phyloP scores from a whole-genome alignment of 2,113 vertebrate genomes.

The Microtus oregoni region DNA sequence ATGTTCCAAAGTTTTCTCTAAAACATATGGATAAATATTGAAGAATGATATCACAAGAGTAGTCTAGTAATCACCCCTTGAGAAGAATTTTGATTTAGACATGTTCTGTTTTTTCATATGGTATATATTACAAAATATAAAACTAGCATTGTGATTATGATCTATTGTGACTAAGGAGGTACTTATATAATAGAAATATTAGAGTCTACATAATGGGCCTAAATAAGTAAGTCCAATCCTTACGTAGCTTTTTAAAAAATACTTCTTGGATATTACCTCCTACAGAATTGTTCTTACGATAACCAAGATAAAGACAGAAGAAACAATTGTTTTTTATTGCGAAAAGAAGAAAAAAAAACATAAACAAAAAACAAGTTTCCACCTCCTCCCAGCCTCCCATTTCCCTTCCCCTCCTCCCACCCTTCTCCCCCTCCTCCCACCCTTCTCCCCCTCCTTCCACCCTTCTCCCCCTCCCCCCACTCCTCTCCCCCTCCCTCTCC shows the following conservation, averaged over 20 bases:
- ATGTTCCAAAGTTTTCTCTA: constrained; percentile 49
- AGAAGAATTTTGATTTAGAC: constrained; percentile 61
- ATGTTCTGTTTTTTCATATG: constrained; percentile 59
- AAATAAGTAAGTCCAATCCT: not conserved
- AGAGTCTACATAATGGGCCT: not conserved
- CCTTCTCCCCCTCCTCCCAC: no score
- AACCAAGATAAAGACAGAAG: not conserved
- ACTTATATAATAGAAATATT: constrained; percentile 52
- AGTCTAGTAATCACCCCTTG: constrained; percentile 37
- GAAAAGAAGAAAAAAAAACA: no score
- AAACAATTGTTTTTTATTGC: no score
- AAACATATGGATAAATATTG: constrained; percentile 55
- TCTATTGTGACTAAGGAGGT: not conserved
- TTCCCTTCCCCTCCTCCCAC: no score
- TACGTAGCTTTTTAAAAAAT: not conserved
- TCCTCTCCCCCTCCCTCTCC: no score
- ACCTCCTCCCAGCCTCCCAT: no score
- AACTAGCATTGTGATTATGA: constrained; percentile 52
- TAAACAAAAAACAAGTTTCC: no score
- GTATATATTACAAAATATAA: constrained; percentile 46
- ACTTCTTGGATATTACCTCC: not conserved
- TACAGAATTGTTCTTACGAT: not conserved
- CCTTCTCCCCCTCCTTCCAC: no score
- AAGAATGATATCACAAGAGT: constrained; percentile 31
- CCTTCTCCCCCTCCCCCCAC: no score